Percentiles rank a stretch among this genome's conserved stretches.
Conservation (phyloP, 2,888 invertebrate genomes). For the Lasiommata megera region DNA sequence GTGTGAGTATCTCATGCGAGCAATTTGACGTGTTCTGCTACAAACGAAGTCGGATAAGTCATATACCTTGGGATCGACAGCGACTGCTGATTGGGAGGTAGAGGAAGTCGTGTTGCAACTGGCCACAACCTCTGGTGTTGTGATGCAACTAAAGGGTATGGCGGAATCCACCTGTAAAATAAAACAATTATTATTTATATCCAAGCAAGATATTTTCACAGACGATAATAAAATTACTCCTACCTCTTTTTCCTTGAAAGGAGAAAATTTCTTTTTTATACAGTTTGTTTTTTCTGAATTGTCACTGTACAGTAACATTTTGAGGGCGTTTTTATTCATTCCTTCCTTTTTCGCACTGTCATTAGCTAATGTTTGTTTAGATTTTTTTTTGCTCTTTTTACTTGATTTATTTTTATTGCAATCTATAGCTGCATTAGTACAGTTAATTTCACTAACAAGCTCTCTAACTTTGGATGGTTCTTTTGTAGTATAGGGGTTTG, state of each 20-base stretch:
- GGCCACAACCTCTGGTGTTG: conserved; percentile 73
- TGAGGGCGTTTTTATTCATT: conserved; percentile 53
- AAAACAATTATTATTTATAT: conserved; percentile 18
- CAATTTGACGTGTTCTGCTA: background rate
- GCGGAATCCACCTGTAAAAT: conserved; percentile 71
- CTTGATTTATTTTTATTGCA: conserved; percentile 30
- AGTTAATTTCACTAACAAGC: conserved; percentile 37
- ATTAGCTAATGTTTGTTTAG: conserved; percentile 14
- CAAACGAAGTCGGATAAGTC: background rate
- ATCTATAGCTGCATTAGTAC: conserved; percentile 35
- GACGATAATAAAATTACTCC: conserved; percentile 36
- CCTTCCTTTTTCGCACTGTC: conserved; percentile 7
- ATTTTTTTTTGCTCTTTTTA: conserved; percentile 31
- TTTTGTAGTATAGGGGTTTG: conserved; percentile 36
- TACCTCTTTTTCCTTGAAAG: conserved; percentile 56
- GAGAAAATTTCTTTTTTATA: conserved; percentile 27
- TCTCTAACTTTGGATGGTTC: conserved; percentile 37
- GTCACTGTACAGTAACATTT: conserved; percentile 58
- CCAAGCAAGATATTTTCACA: background rate
- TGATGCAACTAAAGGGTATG: conserved; percentile 78
- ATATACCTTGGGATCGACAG: conserved; percentile 66
- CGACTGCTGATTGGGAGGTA: conserved; percentile 52
- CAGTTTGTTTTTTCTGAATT: conserved; percentile 40
- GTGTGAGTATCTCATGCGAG: background rate
- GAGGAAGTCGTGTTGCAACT: conserved; percentile 71